These are phyloP conservation scores for Enteromius fasciolatus DNA, from an alignment of 2,797 vertebrate genomes.

Conservation along the genomic window DNA sequence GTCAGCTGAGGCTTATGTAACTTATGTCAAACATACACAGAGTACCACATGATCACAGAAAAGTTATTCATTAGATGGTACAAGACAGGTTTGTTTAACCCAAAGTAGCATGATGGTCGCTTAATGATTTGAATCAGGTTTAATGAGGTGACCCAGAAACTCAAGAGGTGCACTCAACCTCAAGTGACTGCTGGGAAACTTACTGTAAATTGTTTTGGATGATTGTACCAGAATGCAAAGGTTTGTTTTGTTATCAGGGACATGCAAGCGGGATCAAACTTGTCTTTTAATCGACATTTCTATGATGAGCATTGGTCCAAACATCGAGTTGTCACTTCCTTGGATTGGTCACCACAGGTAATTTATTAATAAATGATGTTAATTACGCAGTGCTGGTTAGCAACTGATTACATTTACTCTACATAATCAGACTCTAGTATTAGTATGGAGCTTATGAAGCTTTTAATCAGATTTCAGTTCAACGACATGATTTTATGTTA, in stretches of 20 bases:
- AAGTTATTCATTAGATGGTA: not conserved
- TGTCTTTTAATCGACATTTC: conserved; percentile 86
- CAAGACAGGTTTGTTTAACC: conserved; percentile 14
- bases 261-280: conserved; percentile 84
- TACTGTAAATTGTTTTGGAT: conserved; percentile 18
- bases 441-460: not conserved
- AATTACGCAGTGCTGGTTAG: not conserved
- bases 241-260: conserved; percentile 72
- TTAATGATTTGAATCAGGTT: conserved; percentile 23
- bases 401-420: not conserved
- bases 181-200: not conserved
- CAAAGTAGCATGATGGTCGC: not conserved
- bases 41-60: conserved; percentile 1
- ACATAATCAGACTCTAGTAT: not conserved
- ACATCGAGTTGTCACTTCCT: conserved; percentile 86
- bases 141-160: conserved; percentile 28
- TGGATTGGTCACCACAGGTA: conserved; percentile 91
- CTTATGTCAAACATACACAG: not conserved
- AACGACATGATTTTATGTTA: not conserved
- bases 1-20: conserved; percentile 65
- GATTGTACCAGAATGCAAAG: conserved; percentile 6
- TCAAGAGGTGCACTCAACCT: conserved; percentile 12
- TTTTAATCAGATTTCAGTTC: not conserved
- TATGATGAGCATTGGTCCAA: conserved; percentile 91
- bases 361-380: conserved; percentile 39